Evolutionary conservation across 2,888 invertebrate genomes (phyloP).

Genomic region (Diabrotica balteata): DNA sequence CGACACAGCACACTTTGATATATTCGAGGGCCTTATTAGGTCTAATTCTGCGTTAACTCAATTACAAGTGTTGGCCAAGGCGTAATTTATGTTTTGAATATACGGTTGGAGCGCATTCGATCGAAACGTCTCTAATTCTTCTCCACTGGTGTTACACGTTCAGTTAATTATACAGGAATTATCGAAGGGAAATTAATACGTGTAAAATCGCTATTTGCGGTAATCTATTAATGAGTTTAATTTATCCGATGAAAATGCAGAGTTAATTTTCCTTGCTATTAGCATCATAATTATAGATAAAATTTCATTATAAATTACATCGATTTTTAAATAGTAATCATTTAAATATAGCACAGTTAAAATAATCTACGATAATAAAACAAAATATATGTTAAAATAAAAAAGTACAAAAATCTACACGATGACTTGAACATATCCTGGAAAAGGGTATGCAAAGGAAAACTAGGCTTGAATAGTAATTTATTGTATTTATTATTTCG

Average conservation of each 20-base stretch:
- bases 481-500: too few species aligned
- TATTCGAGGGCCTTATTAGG: slow-evolving; percentile 58
- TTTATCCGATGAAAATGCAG: slow-evolving; percentile 4
- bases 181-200: slow-evolving; percentile 16
- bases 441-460: too few species aligned
- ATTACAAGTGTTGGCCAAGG: slow-evolving; percentile 53
- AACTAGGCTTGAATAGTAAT: too few species aligned
- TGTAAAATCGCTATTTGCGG: slow-evolving; percentile 15
- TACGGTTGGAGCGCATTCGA: slow-evolving; percentile 13
- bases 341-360: too few species aligned
- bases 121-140: slow-evolving; percentile 21
- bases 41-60: slow-evolving; percentile 57
- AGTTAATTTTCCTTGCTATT: too few species aligned
- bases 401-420: too few species aligned
- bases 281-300: too few species aligned
- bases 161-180: slow-evolving; percentile 13
- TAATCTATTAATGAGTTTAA: slow-evolving; percentile 17
- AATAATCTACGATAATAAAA: too few species aligned
- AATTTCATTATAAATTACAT: too few species aligned
- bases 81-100: slow-evolving; percentile 45
- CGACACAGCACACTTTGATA: slow-evolving; percentile 54
- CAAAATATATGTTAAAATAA: too few species aligned
- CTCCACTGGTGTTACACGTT: slow-evolving; percentile 20
- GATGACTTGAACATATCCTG: too few species aligned
- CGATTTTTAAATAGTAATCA: too few species aligned